These are phyloP conservation scores for Oncorhynchus masou DNA, from an alignment of 2,113 vertebrate species.

Conservation along the genomic window DNA sequence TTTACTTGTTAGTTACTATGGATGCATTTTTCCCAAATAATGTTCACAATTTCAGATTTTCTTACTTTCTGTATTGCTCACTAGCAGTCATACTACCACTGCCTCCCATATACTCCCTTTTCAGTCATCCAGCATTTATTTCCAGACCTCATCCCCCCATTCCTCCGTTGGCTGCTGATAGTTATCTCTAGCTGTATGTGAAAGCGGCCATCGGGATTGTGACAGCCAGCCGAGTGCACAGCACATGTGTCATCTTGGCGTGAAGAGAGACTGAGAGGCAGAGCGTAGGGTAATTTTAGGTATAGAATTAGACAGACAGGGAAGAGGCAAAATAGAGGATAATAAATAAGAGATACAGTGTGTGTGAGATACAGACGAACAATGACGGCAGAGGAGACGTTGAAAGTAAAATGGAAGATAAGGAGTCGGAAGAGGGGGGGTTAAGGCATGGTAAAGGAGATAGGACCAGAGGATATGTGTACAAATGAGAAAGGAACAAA, in stretches of 20 bases:
- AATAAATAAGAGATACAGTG: not conserved
- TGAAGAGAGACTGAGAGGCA: slow-evolving; percentile 2
- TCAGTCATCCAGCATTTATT: not conserved
- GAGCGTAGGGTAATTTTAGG: slow-evolving; percentile 11
- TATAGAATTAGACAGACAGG: not conserved
- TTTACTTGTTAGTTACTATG: not conserved
- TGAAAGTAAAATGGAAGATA: not conserved
- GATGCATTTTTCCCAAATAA: not conserved
- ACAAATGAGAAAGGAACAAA: not conserved
- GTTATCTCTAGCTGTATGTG: slow-evolving; percentile 39
- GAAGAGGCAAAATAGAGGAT: not conserved
- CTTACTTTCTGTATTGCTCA: not conserved
- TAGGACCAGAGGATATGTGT: slow-evolving; percentile 37
- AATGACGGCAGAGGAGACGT: not conserved
- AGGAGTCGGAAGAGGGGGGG: slow-evolving; percentile 20
- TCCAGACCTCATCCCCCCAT: not conserved
- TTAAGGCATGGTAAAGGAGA: slow-evolving; percentile 55
- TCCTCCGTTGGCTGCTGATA: slow-evolving; percentile 7
- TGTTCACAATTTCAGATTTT: not conserved
- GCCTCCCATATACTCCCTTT: too few species aligned
- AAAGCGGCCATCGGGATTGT: slow-evolving; percentile 14
- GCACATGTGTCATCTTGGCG: slow-evolving; percentile 31
- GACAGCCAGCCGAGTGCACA: slow-evolving; percentile 20
- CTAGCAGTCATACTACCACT: not conserved
- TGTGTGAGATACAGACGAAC: not conserved